Percentiles rank a stretch among this genome's conserved stretches.
phyloP scores from a whole-genome alignment of 2,888 invertebrate genomes.

The Sycophila texana region DNA sequence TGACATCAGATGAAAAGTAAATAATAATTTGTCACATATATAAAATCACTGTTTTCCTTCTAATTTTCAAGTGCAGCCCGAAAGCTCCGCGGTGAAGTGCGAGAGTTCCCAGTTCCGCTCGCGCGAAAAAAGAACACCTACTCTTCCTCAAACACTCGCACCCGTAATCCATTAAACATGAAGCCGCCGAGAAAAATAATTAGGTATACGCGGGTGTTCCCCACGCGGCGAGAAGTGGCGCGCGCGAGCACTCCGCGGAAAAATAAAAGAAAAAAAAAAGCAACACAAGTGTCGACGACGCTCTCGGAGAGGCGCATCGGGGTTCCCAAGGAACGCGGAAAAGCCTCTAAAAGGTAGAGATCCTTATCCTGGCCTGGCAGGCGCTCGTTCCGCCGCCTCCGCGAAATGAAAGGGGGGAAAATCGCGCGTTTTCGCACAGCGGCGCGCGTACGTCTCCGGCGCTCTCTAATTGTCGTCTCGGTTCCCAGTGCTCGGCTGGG shows the following conservation, averaged over 20 bases:
- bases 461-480: slow-evolving; percentile 57
- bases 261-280: slow-evolving; percentile 14
- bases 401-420: slow-evolving; percentile 38
- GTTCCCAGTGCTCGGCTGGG: slow-evolving; percentile 42
- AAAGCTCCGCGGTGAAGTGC: too few species aligned
- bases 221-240: not conserved
- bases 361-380: slow-evolving; percentile 41
- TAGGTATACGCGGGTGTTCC: slow-evolving; percentile 17
- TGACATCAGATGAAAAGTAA: too few species aligned
- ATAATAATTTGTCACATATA: too few species aligned
- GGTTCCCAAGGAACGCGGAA: slow-evolving; percentile 53
- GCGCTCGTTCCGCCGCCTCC: not conserved
- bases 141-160: not conserved
- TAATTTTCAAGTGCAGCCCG: too few species aligned
- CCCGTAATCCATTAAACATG: slow-evolving; percentile 35
- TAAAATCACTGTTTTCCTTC: not conserved
- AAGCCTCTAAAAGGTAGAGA: slow-evolving; percentile 46
- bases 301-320: not conserved
- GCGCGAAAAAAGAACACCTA: not conserved
- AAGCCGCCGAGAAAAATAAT: slow-evolving; percentile 37
- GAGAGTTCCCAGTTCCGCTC: not conserved
- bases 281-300: not conserved
- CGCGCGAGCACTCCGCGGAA: not conserved
- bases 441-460: slow-evolving; percentile 1
- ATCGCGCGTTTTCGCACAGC: slow-evolving; percentile 49